Base-by-base conservation (phyloP, 1,140 invertebrate species). In the Ceratitis capitata region DNA sequence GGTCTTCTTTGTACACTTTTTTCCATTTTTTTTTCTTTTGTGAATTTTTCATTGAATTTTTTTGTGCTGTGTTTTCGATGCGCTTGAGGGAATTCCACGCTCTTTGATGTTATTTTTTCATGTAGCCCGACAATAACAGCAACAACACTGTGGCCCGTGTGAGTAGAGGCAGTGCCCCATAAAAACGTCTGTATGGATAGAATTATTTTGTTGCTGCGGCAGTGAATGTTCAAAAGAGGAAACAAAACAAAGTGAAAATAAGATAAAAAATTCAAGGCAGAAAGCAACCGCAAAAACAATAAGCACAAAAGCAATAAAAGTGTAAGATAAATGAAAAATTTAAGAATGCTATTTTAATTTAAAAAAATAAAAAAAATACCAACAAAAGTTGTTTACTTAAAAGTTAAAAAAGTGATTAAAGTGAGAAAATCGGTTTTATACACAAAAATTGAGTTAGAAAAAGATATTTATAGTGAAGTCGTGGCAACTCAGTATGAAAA, bases 61-160 rank as follows among this genome's bases (percentile, higher is more conserved):
- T 78, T 78, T 78, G 69, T 78, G 39, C 45, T 78, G 69, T 47
- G 61, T 69, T 19, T 69, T 69, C 39, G 69, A 12, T 45, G 35
- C 69, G 69, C 69, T 42, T 78, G 69, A 78, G 69, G 39, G 69
- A 78, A 78, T 78, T 78, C 69, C 69, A 78, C 12, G 39, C 29
- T 42, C 69, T 78, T 78, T 78, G 69, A 78, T 78, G 69, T 42
- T 78, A 45, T 78, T 78, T 78, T 78, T 69, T 78, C 69, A 78
- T 78, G 69, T 45, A 39, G 39, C 39, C 39, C 69, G 39, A 45
- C 69, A 78, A 42, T 39, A 78, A 69, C 26, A 61, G n/a, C 61
- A 69, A 69, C 51, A 47, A 64, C 7, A 64, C 12, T n/a, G 51
- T 56, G 51, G 51, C 51, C n/a, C n/a, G n/a, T n/a, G 45, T 6